These are phyloP conservation scores for Drosophila demipolita DNA, from an alignment of 2,888 invertebrate species.

Conservation along the genomic window DNA sequence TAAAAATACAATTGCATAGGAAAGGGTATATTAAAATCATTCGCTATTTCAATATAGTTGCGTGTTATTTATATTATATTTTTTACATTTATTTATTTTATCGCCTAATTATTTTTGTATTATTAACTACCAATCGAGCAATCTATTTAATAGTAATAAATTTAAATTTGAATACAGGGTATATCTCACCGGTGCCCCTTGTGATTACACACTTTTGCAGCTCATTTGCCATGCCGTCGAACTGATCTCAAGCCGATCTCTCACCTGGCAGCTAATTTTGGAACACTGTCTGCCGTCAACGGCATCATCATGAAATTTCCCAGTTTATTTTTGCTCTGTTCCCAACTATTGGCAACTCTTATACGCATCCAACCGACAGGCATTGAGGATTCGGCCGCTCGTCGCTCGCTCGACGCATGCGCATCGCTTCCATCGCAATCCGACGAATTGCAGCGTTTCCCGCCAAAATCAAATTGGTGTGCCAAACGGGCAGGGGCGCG, in stretches of 20 bases:
- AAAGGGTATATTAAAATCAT: neutral
- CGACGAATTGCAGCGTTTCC: constrained; percentile 78
- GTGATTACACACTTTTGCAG: neutral
- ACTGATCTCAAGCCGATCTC: constrained; percentile 25
- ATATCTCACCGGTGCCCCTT: neutral
- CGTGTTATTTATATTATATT: neutral
- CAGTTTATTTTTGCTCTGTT: constrained; percentile 24
- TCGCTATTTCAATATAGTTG: neutral
- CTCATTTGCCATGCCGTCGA: constrained; percentile 8
- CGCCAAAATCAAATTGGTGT: constrained; percentile 59
- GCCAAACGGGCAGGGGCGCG: constrained; percentile 1
- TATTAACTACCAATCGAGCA: neutral
- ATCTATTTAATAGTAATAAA: neutral
- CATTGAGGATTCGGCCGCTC: constrained; percentile 2
- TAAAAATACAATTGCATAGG: neutral
- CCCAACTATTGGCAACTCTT: constrained; percentile 20
- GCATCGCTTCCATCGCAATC: constrained; percentile 19
- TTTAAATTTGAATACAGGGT: constrained; percentile 1
- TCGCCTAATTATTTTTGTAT: neutral
- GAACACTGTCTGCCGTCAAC: neutral
- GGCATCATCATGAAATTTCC: constrained; percentile 33
- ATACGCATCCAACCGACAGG: constrained; percentile 14
- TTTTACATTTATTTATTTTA: too few species aligned
- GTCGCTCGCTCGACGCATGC: constrained; percentile 58
- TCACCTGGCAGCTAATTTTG: neutral